Conservation (phyloP, 2,888 invertebrate genomes). For the Bombylius major region DNA sequence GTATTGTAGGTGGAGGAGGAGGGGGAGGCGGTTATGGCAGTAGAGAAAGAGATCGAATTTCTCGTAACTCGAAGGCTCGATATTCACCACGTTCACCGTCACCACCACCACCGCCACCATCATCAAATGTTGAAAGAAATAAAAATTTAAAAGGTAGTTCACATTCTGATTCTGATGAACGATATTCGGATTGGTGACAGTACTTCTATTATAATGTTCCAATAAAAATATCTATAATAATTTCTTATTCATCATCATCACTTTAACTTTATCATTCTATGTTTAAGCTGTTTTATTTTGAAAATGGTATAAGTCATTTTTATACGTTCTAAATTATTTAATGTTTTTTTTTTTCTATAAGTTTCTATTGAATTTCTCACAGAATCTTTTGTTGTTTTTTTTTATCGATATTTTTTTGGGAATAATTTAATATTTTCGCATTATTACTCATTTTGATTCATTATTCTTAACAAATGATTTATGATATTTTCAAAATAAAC, state of each 20-base stretch:
- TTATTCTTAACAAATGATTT: no score
- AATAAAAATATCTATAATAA: neutral
- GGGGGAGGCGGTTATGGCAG: neutral
- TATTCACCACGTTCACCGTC: constrained; percentile 6
- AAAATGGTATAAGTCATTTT: no score
- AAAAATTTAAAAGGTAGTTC: constrained; percentile 13
- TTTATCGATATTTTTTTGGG: no score
- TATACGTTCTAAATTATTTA: no score
- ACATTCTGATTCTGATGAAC: constrained; percentile 8
- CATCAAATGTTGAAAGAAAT: constrained; percentile 9
- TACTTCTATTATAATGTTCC: neutral
- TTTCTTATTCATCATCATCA: neutral
- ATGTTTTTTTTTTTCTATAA: no score
- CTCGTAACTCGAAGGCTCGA: neutral
- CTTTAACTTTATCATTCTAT: neutral
- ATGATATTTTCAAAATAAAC: no score
- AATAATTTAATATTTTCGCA: no score
- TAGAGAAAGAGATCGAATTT: neutral
- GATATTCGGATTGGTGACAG: constrained; percentile 5
- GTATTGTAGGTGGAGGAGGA: neutral
- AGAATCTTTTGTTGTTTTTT: no score
- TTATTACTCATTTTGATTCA: no score
- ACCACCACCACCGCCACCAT: constrained; percentile 4
- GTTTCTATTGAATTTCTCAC: no score
- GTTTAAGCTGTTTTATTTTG: neutral